phyloP scores from a whole-genome alignment of 2,888 invertebrate genomes.

The Scaptomyza caliginosa region DNA sequence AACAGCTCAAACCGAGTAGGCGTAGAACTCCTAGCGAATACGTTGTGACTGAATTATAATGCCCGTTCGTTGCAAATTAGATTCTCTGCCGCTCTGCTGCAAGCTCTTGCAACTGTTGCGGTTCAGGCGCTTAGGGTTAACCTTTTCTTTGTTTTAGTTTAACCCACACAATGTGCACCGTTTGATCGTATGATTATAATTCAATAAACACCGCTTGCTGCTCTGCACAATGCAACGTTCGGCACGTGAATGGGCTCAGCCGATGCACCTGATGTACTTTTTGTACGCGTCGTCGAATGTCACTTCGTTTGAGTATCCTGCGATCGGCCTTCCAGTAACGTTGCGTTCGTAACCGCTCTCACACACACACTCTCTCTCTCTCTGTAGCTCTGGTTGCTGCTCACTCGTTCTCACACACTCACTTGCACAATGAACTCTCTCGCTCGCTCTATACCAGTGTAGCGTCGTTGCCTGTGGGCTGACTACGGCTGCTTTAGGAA shows the following conservation, averaged over 20 bases:
- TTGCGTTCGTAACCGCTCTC: conserved; percentile 21
- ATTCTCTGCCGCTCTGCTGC: conserved; percentile 58
- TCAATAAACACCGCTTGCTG: conserved; percentile 7
- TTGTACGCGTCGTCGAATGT: conserved; percentile 30
- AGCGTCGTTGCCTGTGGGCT: conserved; percentile 56
- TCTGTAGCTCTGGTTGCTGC: conserved; percentile 20
- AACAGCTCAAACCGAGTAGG: conserved; percentile 82
- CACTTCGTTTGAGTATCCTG: conserved; percentile 51
- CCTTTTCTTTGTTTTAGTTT: background rate
- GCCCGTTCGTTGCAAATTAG: conserved; percentile 64
- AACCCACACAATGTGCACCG: background rate
- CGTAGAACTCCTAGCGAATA: conserved; percentile 84
- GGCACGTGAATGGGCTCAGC: conserved; percentile 46
- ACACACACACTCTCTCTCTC: background rate
- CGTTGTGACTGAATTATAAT: conserved; percentile 83
- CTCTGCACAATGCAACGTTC: conserved; percentile 46
- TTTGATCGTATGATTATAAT: background rate
- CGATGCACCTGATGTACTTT: conserved; percentile 57
- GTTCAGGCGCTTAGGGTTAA: conserved; percentile 13
- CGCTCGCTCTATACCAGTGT: conserved; percentile 19
- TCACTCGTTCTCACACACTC: conserved; percentile 20
- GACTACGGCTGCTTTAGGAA: conserved; percentile 96
- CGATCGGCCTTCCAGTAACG: conserved; percentile 47
- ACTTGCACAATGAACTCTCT: conserved; percentile 3
- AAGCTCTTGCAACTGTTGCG: conserved; percentile 52